Evolutionary conservation across 2,888 invertebrate species (phyloP), one percentile per base, ranked within the genome.

Genomic region (Lepidochrysops patricia): DNA sequence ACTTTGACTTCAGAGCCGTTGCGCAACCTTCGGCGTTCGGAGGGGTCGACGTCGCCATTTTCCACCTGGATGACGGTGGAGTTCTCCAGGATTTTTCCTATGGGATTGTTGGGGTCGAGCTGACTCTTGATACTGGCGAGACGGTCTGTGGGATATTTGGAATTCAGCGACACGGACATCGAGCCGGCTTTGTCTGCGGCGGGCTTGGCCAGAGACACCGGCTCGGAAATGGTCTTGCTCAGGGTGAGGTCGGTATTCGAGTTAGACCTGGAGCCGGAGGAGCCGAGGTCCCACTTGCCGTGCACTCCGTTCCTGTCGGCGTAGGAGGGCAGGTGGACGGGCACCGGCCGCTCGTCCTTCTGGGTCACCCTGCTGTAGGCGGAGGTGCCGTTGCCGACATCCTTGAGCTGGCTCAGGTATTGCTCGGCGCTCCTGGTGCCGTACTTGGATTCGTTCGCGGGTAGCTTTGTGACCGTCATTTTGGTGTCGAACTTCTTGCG

Each of bases 401-500:
- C 82, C 69, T 86, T 87, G 0, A 89, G 69, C 62, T 87, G 84
- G 61, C 76, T 88, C 27, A 87, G 65, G 64, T 85, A 85, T 26
- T 85, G 83, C 64, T 87, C 88, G 35, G 82, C 80, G 7, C 72
- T 74, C 67, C 80, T 83, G 1, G 74, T 67, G 23, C 76, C 70
- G 65, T 80, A 83, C 68, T 80, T 74, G 26, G 78, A 63, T 29
- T 89, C 88, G 66, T 88, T 83, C 4, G 85, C 74, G 1, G 89
- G 89, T 50, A 89, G 75, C 70, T 87, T 86, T 1, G 89, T 89
- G 3, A 87, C 89, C 0, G 89, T 77, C 88, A 90, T 89, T 73
- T 88, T 89, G 2, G 76, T 67, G 72, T 91, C 92, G 75, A 91
- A 91, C 66, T 88, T 84, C 69, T 90, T 91, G 62, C 91, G 78